Evolutionary conservation across 2,888 invertebrate species (phyloP).

Genomic region (Spodoptera littoralis): DNA sequence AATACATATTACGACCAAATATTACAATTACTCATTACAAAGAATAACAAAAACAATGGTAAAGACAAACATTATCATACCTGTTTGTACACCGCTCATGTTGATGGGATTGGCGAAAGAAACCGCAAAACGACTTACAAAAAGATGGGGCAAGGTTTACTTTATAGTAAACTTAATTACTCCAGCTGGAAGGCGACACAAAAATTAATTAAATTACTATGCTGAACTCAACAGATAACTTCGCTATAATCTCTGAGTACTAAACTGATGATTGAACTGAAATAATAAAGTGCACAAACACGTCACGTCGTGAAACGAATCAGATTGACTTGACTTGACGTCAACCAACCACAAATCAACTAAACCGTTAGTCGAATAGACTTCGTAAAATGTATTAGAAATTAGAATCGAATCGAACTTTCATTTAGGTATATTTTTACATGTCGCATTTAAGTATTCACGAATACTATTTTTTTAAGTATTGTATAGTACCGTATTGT

Average conservation of each 20-base stretch:
- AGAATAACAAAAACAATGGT: conserved; percentile 37
- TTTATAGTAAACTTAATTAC: conserved; percentile 33
- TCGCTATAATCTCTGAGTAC: conserved; percentile 21
- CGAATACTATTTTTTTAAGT: too few relatives aligned
- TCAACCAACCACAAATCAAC: too few relatives aligned
- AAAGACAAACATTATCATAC: conserved; percentile 61
- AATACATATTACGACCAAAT: neutral
- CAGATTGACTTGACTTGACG: neutral
- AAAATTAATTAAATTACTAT: conserved; percentile 46
- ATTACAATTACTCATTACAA: conserved; percentile 5
- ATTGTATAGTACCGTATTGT: too few relatives aligned
- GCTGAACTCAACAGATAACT: conserved; percentile 31
- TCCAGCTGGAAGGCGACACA: conserved; percentile 15
- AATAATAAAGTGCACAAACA: conserved; percentile 33
- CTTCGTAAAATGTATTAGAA: too few relatives aligned
- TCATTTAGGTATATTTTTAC: too few relatives aligned
- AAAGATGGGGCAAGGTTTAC: conserved; percentile 18
- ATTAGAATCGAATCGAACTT: too few relatives aligned
- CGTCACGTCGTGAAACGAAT: conserved; percentile 39
- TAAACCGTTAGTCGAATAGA: too few relatives aligned
- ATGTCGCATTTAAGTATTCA: too few relatives aligned
- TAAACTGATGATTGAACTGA: conserved; percentile 20
- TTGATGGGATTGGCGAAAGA: conserved; percentile 52
- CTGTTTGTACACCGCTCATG: conserved; percentile 84
- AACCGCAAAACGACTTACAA: conserved; percentile 32